Percentiles rank a stretch among this genome's conserved stretches.
These are phyloP conservation scores for Cecropterus lyciades DNA, from an alignment of 1,140 invertebrate genomes.

Conservation along the genomic window DNA sequence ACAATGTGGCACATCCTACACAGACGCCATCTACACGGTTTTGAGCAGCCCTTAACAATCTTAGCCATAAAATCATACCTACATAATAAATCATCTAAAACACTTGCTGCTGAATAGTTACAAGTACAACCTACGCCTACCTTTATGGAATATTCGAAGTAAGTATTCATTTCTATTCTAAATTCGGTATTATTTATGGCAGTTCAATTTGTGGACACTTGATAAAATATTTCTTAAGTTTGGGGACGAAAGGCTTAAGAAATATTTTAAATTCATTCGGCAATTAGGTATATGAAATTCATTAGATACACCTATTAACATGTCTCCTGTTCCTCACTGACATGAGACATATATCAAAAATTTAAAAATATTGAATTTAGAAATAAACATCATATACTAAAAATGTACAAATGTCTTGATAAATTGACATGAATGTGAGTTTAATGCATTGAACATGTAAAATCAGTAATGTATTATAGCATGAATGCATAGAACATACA, in stretches of 20 bases:
- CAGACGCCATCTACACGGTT: no score
- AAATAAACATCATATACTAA: not conserved
- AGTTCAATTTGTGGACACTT: conserved; percentile 17
- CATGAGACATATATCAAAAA: not conserved
- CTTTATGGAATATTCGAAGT: conserved; percentile 5
- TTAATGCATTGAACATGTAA: not conserved
- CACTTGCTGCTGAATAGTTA: not conserved
- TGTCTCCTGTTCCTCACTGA: not conserved
- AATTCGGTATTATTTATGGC: conserved; percentile 18
- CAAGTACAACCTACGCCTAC: not conserved
- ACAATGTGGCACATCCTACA: no score
- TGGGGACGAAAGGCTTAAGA: not conserved
- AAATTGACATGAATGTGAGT: not conserved
- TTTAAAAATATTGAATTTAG: not conserved
- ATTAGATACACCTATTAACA: not conserved
- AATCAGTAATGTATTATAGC: no score
- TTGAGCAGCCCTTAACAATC: no score
- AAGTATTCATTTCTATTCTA: conserved; percentile 2
- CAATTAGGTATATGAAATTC: not conserved
- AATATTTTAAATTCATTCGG: not conserved
- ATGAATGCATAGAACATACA: not conserved
- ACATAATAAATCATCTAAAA: not conserved
- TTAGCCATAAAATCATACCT: not conserved
- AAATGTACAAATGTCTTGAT: not conserved
- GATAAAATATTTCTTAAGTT: conserved; percentile 1